Percentiles rank a stretch among this genome's conserved stretches.
Conservation (phyloP, 2,113 vertebrate species). For the Malaclemys terrapin region DNA sequence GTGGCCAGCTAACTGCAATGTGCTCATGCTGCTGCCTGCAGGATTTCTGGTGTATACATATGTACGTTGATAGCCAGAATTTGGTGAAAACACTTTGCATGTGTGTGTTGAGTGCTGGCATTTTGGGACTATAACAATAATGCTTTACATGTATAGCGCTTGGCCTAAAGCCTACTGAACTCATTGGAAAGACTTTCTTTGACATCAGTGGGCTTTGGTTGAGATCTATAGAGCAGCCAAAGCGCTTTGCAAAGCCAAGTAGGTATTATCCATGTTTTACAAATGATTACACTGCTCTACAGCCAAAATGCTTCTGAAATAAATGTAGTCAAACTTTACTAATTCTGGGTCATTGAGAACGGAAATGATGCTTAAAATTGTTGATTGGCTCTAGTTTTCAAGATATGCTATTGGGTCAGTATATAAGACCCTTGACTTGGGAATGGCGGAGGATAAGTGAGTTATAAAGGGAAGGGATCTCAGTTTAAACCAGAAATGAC, state of each 20-base stretch:
- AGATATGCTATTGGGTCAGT: too few species aligned
- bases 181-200: not conserved
- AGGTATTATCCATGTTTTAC: slow-evolving; percentile 29
- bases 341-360: too few species aligned
- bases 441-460: too few species aligned
- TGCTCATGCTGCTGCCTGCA: not conserved
- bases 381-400: too few species aligned
- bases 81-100: slow-evolving; percentile 1
- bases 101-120: not conserved
- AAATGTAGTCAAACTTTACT: too few species aligned
- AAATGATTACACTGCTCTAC: not conserved
- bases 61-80: not conserved
- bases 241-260: not conserved
- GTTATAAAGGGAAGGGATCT: too few species aligned
- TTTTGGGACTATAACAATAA: not conserved
- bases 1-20: slow-evolving; percentile 49
- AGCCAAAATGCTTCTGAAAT: too few species aligned
- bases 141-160: not conserved
- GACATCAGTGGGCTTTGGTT: not conserved
- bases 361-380: too few species aligned
- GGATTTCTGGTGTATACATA: slow-evolving; percentile 6
- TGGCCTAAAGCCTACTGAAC: not conserved
- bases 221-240: not conserved
- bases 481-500: too few species aligned
- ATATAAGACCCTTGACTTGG: too few species aligned